Percentiles rank a stretch among this genome's conserved stretches.
These are phyloP conservation scores for Gorsachius goisagi DNA, from an alignment of 2,113 vertebrate species.

Conservation along the genomic window DNA sequence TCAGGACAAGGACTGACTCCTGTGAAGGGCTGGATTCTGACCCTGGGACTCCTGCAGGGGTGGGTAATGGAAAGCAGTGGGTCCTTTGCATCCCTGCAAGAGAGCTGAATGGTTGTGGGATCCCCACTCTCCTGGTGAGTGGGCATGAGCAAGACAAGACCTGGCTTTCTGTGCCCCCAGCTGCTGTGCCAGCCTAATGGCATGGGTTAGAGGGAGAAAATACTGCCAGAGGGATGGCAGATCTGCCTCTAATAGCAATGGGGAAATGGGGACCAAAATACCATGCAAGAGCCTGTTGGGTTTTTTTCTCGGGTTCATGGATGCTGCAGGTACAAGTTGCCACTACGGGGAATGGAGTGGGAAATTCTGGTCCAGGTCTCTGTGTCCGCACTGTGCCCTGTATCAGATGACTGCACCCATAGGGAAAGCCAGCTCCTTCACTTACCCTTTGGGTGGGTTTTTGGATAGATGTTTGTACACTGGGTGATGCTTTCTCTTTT, in stretches of 20 bases:
- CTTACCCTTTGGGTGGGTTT: neutral
- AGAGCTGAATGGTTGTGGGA: rapidly evolving
- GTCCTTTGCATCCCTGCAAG: neutral
- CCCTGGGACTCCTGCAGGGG: neutral
- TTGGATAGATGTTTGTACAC: neutral
- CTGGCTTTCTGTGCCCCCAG: neutral
- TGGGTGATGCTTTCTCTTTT: neutral
- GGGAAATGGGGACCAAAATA: neutral
- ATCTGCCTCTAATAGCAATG: neutral
- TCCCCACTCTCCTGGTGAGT: neutral
- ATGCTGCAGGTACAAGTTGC: neutral
- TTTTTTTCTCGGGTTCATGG: neutral
- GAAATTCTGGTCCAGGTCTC: neutral
- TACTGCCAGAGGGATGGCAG: neutral
- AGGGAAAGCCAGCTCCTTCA: neutral
- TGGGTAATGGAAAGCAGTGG: neutral
- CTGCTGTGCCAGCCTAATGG: neutral
- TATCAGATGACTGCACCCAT: rapidly evolving
- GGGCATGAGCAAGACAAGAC: neutral
- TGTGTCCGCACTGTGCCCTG: neutral
- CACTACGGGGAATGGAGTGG: neutral
- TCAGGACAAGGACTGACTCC: neutral
- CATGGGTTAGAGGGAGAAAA: neutral
- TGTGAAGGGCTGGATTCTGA: neutral
- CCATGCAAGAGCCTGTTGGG: too few relatives aligned